Percentiles rank a stretch among this genome's conserved stretches.
Conservation (phyloP, 1,140 invertebrate genomes). For the Drosophila kanapiae region DNA sequence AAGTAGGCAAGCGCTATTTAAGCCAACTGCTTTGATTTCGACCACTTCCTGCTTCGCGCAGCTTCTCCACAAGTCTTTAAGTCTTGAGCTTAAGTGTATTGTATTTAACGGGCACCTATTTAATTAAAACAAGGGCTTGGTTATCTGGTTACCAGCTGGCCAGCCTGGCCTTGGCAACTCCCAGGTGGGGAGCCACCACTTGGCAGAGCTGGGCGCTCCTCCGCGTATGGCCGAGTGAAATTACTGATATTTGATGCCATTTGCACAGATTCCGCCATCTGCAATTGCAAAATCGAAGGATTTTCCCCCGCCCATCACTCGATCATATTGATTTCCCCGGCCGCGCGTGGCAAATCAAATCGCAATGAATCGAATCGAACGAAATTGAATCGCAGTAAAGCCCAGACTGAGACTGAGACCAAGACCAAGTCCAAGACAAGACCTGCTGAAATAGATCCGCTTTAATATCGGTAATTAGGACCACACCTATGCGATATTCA, state of each 20-base stretch:
- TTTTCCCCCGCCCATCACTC: constrained; percentile 22
- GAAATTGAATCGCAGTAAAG: constrained; percentile 25
- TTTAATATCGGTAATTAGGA: constrained; percentile 84
- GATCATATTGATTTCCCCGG: constrained; percentile 64
- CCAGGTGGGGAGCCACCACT: constrained; percentile 22
- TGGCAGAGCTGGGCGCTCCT: constrained; percentile 63
- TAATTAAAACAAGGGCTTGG: constrained; percentile 77
- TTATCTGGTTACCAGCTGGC: constrained; percentile 40
- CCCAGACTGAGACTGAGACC: neutral
- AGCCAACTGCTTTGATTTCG: constrained; percentile 39
- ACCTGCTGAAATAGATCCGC: constrained; percentile 80
- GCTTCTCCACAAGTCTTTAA: constrained; percentile 30
- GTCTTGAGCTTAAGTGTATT: constrained; percentile 61
- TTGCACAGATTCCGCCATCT: constrained; percentile 71
- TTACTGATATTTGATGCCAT: constrained; percentile 84
- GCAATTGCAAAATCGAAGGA: constrained; percentile 52
- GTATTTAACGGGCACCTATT: constrained; percentile 70
- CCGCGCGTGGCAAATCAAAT: constrained; percentile 67
- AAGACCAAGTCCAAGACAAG: constrained; percentile 4
- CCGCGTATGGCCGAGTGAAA: constrained; percentile 63
- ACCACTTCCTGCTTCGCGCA: constrained; percentile 64
- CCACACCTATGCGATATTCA: constrained; percentile 83
- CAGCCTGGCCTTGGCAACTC: constrained; percentile 64
- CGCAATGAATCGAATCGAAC: constrained; percentile 27
- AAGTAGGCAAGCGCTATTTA: constrained; percentile 62